These are phyloP conservation scores for Zaprionus tsacasi DNA, from an alignment of 1,140 invertebrate species.

Conservation along the genomic window DNA sequence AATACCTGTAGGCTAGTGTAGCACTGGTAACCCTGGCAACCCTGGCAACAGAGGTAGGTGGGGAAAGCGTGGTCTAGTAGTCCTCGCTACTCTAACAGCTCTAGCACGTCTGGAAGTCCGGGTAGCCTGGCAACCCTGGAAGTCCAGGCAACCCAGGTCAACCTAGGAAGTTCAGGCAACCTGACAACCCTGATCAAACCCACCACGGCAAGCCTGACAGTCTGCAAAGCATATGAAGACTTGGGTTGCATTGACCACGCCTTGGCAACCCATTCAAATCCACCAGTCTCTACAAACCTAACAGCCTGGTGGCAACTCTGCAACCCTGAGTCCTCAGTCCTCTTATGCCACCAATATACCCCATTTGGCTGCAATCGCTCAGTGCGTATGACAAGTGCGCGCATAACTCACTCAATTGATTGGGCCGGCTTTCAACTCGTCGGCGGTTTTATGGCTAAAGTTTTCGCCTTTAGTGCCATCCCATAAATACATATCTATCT, in stretches of 20 bases:
- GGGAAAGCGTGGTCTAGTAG: no score
- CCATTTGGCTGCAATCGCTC: background rate
- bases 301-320: no score
- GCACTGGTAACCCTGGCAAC: background rate
- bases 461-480: conserved; percentile 38
- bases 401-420: conserved; percentile 34
- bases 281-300: background rate
- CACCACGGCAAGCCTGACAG: no score
- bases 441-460: conserved; percentile 66
- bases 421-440: conserved; percentile 36
- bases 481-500: conserved; percentile 20
- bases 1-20: background rate
- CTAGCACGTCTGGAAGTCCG: no score
- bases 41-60: no score
- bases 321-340: background rate
- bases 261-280: background rate
- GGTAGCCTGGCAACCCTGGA: background rate
- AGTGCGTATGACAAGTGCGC: conserved; percentile 7
- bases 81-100: no score
- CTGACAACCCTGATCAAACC: no score
- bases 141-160: background rate
- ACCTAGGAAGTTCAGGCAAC: background rate
- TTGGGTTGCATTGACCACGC: no score
- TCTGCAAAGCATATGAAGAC: no score
- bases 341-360: background rate